Base-by-base conservation (phyloP, 2,113 vertebrate species). In the Pachyramphus minor region DNA sequence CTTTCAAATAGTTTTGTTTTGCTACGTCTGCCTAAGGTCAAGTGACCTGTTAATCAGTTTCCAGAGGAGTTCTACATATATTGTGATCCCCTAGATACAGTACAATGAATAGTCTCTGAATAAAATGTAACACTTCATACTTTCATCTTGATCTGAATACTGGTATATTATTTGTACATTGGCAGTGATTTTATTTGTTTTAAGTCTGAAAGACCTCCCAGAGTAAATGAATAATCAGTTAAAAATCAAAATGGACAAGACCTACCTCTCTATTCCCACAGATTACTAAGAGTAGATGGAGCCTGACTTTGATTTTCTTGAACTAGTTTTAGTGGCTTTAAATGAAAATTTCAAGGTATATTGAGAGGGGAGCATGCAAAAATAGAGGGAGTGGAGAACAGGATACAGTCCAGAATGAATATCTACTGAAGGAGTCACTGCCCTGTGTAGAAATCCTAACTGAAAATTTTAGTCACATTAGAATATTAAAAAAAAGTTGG, bases 201-300 rank as follows among this genome's bases (percentile, higher is more conserved):
- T 35, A 69, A 47, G 15, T 53, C 33, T 85, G 39, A 85, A 63
- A 82, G 13, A 22, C 33, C 11, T 87, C 22, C 7, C 6, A 16
- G n/a, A 58, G 24, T 21, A 21, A 71, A 37, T 25, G 15, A 58
- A 35, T 41, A 2, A 19, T 79, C 62, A 42, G 4, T 74, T 88
- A 2, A 68, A 76, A 68, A 21, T 1, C 22, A 25, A 73, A 84
- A 6, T 0, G 6, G 14, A 17, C 33, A 74, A 0, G 0, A 12
- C 15, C 10, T 22, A 33, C 7, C 4, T 84, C 9, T 25, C 5
- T 12, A 25, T 6, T 2, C 8, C 2, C 2, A 3, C 9, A 58
- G 6, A 44, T 49, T 41, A 12, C 64, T 56, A 62, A 64, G 11
- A 37, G 8, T 44, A 27, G 12, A 12, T 56, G 37, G 18, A 89